A percentile compares a stretch with the other conserved stretches of the same genome.
phyloP scores from a whole-genome alignment of 2,113 vertebrate species.

The Marmota monax region DNA sequence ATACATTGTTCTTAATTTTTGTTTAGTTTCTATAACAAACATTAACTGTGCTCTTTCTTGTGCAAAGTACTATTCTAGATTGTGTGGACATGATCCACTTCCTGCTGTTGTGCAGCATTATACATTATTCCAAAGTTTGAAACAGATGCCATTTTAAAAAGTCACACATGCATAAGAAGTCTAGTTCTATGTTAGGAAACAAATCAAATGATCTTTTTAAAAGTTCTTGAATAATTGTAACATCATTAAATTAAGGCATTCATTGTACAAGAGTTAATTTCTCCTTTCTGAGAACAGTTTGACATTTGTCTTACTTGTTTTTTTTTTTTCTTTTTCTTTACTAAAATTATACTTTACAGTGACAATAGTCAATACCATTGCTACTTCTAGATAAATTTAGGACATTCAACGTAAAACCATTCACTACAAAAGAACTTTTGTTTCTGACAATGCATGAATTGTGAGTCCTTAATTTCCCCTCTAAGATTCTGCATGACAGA shows the following conservation, averaged over 20 bases:
- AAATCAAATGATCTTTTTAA: slow-evolving; percentile 30
- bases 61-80: background rate
- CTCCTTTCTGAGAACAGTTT: background rate
- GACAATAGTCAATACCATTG: background rate
- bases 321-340: background rate
- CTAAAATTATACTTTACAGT: slow-evolving; percentile 25
- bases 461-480: background rate
- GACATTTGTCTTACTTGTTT: slow-evolving; percentile 9
- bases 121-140: background rate
- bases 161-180: background rate
- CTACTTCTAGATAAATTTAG: slow-evolving; percentile 47
- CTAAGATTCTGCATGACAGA: background rate
- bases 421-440: slow-evolving; percentile 41
- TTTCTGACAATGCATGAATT: slow-evolving; percentile 27
- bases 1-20: background rate
- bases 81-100: background rate
- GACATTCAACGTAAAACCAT: slow-evolving; percentile 20
- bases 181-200: background rate
- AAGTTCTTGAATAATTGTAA: background rate
- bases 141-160: background rate
- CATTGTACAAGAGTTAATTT: background rate
- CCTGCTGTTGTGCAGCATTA: background rate
- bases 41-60: background rate
- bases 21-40: background rate
- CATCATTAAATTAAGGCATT: background rate